Conservation (phyloP, 2,113 vertebrate genomes). For the Oenanthe oenanthe region DNA sequence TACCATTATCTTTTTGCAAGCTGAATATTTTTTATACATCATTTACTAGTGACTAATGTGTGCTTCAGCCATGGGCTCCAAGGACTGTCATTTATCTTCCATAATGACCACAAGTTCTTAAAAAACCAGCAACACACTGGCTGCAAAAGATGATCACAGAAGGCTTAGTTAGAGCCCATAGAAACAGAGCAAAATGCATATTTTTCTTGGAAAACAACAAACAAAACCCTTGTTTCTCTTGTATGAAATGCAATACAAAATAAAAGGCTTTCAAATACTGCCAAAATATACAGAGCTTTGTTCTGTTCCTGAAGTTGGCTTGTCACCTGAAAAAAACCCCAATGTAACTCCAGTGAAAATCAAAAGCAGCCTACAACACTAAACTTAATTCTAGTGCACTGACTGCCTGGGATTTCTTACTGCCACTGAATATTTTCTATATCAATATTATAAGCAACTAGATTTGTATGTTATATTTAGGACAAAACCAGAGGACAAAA, state of each 20-base stretch:
- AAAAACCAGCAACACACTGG: neutral
- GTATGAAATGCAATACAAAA: neutral
- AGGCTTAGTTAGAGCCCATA: neutral
- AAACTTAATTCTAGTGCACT: neutral
- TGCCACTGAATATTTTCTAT: neutral
- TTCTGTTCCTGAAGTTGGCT: neutral
- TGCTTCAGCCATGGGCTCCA: slow-evolving; percentile 45
- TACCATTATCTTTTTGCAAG: slow-evolving; percentile 67
- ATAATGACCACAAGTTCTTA: slow-evolving; percentile 61
- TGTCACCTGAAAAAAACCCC: neutral
- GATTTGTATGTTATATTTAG: neutral
- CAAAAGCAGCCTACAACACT: neutral
- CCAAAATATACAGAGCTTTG: neutral
- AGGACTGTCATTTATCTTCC: slow-evolving; percentile 67
- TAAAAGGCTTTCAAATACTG: neutral
- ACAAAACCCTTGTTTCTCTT: neutral
- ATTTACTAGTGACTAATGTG: slow-evolving; percentile 69
- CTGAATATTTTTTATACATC: slow-evolving; percentile 72
- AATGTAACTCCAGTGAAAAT: neutral
- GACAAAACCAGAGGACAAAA: neutral
- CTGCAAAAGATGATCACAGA: slow-evolving; percentile 40
- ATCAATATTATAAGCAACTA: neutral
- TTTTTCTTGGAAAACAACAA: neutral
- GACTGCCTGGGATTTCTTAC: neutral
- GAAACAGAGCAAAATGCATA: neutral